Evolutionary conservation across 2,888 invertebrate genomes (phyloP).

Genomic region (Cryptocheilus praepositus): DNA sequence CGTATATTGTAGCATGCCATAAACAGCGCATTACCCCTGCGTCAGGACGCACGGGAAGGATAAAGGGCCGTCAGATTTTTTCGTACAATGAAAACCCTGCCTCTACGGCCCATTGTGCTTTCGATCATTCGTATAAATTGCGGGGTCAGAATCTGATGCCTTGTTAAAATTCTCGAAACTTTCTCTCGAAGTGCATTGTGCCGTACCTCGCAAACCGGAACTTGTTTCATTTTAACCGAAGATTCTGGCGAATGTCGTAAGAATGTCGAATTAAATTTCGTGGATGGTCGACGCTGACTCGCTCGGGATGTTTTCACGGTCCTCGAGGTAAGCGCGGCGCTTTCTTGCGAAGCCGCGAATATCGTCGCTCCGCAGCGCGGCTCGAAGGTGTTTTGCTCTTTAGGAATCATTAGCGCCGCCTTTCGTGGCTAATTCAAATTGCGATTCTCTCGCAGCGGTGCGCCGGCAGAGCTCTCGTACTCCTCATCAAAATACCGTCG

Average conservation of each 20-base stretch:
- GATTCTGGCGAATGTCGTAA: slow-evolving; percentile 36
- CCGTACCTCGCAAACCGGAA: too few species aligned
- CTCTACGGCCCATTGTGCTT: too few species aligned
- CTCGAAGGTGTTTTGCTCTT: slow-evolving; percentile 66
- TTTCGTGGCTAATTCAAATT: slow-evolving; percentile 73
- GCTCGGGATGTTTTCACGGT: slow-evolving; percentile 56
- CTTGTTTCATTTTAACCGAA: slow-evolving; percentile 9
- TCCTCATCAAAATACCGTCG: slow-evolving; percentile 74
- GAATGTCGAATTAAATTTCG: slow-evolving; percentile 40
- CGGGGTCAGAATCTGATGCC: too few species aligned
- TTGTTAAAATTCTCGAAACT: too few species aligned
- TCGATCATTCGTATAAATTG: too few species aligned
- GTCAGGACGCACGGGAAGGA: too few species aligned
- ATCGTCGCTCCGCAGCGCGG: slow-evolving; percentile 51
- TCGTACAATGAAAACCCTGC: too few species aligned
- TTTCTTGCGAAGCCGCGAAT: slow-evolving; percentile 62
- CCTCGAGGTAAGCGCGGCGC: slow-evolving; percentile 4
- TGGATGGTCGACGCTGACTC: slow-evolving; percentile 35
- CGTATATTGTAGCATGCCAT: too few species aligned
- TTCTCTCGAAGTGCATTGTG: too few species aligned
- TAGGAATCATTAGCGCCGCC: slow-evolving; percentile 72
- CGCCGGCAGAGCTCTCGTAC: slow-evolving; percentile 28
- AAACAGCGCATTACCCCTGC: too few species aligned
- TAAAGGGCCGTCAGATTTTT: too few species aligned
- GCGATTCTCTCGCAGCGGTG: slow-evolving; percentile 66